A percentile compares a stretch with the other conserved stretches of the same genome.
Evolutionary conservation across 2,888 invertebrate genomes (phyloP).

Genomic region (Pardosa pseudoannulata): DNA sequence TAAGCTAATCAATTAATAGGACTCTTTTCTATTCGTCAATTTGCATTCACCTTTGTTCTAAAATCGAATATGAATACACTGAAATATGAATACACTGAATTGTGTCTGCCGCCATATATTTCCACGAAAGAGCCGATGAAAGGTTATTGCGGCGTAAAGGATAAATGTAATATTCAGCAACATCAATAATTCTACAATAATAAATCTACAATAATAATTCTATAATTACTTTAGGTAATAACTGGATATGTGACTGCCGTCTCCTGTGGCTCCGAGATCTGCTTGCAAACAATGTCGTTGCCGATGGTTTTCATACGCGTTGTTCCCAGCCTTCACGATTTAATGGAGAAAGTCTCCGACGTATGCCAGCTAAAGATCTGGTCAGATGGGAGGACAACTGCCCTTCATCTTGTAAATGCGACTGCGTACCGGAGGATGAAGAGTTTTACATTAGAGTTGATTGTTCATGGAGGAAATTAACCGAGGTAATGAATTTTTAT

Average conservation of each 20-base stretch:
- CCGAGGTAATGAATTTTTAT: no score
- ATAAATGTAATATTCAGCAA: no score
- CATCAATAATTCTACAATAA: no score
- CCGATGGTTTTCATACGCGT: background rate
- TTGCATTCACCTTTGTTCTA: no score
- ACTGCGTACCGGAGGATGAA: constrained; percentile 10
- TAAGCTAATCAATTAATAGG: no score
- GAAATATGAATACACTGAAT: no score
- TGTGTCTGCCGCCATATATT: no score
- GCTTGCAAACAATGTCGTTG: background rate
- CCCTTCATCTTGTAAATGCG: constrained; percentile 17
- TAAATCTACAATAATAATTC: no score
- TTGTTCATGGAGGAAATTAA: constrained; percentile 20
- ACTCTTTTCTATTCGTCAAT: no score
- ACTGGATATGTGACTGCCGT: constrained; percentile 45
- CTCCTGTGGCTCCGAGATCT: constrained; percentile 31
- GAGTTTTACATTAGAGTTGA: constrained; percentile 29
- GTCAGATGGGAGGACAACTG: constrained; percentile 12
- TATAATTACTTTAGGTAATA: constrained; percentile 42
- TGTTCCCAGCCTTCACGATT: background rate
- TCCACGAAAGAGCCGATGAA: no score
- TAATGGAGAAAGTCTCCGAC: background rate
- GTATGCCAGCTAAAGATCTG: background rate
- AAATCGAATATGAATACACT: no score
- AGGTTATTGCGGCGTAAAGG: no score